Evolutionary conservation across 2,113 vertebrate genomes (phyloP).

Genomic region (Anoplopoma fimbria): DNA sequence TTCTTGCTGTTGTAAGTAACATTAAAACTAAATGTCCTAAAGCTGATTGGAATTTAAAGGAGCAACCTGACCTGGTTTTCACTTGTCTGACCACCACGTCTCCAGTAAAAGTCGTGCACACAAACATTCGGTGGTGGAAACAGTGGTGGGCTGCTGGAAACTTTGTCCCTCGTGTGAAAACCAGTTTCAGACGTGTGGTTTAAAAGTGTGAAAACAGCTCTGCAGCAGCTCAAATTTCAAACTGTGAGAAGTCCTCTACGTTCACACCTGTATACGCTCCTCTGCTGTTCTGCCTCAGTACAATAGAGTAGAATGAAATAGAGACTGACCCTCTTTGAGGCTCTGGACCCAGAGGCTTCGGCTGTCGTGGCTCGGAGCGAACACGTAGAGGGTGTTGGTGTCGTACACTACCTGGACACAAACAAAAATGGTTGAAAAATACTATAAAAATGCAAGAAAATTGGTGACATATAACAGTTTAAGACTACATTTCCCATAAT

Average conservation of each 20-base stretch:
- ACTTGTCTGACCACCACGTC: not conserved
- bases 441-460: no score
- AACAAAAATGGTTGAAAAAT: not conserved
- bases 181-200: slow-evolving; percentile 34
- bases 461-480: not conserved
- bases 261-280: accelerated
- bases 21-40: no score
- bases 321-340: slow-evolving; percentile 90
- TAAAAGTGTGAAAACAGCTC: slow-evolving; percentile 24
- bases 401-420: slow-evolving; percentile 90
- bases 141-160: not conserved
- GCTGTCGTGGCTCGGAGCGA: slow-evolving; percentile 90
- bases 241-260: no score
- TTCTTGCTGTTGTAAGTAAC: no score
- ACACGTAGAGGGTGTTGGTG: slow-evolving; percentile 90
- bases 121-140: slow-evolving; percentile 24
- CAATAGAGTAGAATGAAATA: not conserved
- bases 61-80: not conserved
- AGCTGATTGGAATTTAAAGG: not conserved
- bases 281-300: no score
- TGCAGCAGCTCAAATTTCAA: not conserved
- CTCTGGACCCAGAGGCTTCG: slow-evolving; percentile 91
- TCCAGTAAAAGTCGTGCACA: not conserved
- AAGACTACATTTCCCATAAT: no score
- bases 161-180: not conserved